Base-by-base conservation (phyloP, 1,140 invertebrate genomes). In the Olivierus martensii region DNA sequence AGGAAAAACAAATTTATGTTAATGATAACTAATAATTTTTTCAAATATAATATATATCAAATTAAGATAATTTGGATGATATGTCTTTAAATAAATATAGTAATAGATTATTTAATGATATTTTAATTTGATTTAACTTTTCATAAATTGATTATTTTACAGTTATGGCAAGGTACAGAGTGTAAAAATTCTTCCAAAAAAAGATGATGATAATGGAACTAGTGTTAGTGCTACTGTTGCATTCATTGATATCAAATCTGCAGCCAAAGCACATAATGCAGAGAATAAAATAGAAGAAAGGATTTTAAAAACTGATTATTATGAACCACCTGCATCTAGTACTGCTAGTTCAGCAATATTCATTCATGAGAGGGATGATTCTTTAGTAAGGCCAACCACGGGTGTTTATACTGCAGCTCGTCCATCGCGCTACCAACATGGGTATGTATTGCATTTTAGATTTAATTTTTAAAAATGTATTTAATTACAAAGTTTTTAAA, bases 81-180 rank as follows among this genome's bases (percentile, higher is more conserved):
- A n/a, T n/a, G n/a, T n/a, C n/a, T n/a, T n/a, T n/a, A n/a, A n/a
- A n/a, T n/a, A n/a, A n/a, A n/a, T n/a, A n/a, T n/a, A n/a, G n/a
- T n/a, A n/a, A n/a, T n/a, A n/a, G n/a, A n/a, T n/a, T n/a, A n/a
- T n/a, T n/a, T n/a, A n/a, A n/a, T n/a, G n/a, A n/a, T n/a, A n/a
- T n/a, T n/a, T n/a, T n/a, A n/a, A n/a, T n/a, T n/a, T n/a, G n/a
- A n/a, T n/a, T n/a, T n/a, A n/a, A n/a, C n/a, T n/a, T n/a, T n/a
- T n/a, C n/a, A n/a, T n/a, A n/a, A n/a, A n/a, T n/a, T n/a, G n/a
- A n/a, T n/a, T n/a, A n/a, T n/a, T n/a, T n/a, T n/a, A n/a, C n/a
- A 92, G 87, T 75, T 91, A 91, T 90, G 87, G 88, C 75, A 86
- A 86, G 77, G 87, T 92, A 73, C 87, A 92, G 76, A 91, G 84